These are phyloP conservation scores for Calephelis nemesis DNA, from an alignment of 1,140 invertebrate genomes.

Conservation along the genomic window DNA sequence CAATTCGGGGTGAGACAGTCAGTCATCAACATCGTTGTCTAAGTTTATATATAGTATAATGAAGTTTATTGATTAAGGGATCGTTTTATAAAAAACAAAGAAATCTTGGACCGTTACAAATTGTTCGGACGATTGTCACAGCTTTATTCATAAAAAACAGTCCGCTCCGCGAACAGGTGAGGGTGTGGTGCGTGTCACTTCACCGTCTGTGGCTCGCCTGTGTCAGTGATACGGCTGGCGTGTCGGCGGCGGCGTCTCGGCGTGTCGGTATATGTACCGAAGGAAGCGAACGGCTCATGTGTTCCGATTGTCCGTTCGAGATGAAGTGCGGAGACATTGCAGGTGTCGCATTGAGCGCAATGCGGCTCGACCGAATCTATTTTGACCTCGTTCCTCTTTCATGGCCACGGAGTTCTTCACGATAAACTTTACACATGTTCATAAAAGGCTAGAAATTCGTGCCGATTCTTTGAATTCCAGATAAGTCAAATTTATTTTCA, in stretches of 20 bases:
- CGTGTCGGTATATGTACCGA: neutral
- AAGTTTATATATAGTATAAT: too few species aligned
- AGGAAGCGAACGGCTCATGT: slow-evolving; percentile 12
- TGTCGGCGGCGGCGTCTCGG: neutral
- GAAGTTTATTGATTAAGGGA: too few species aligned
- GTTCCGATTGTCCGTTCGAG: slow-evolving; percentile 8
- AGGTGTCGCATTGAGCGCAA: slow-evolving; percentile 67
- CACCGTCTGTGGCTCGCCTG: neutral
- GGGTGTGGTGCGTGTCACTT: neutral
- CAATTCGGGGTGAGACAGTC: too few species aligned
- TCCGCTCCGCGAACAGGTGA: too few species aligned
- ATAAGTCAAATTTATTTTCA: neutral
- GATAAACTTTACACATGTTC: slow-evolving; percentile 9
- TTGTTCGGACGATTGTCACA: too few species aligned
- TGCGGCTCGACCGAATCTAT: slow-evolving; percentile 59
- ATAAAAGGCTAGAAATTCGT: slow-evolving; percentile 5
- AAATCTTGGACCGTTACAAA: too few species aligned
- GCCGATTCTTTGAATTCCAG: neutral
- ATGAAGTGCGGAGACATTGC: slow-evolving; percentile 36
- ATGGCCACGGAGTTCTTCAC: slow-evolving; percentile 34
- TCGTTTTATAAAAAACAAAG: too few species aligned
- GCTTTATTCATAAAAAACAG: too few species aligned
- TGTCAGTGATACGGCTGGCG: neutral
- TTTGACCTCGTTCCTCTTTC: slow-evolving; percentile 61
- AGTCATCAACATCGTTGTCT: too few species aligned